Conservation (phyloP, 2,888 invertebrate species). For the Drosophila mimetica region DNA sequence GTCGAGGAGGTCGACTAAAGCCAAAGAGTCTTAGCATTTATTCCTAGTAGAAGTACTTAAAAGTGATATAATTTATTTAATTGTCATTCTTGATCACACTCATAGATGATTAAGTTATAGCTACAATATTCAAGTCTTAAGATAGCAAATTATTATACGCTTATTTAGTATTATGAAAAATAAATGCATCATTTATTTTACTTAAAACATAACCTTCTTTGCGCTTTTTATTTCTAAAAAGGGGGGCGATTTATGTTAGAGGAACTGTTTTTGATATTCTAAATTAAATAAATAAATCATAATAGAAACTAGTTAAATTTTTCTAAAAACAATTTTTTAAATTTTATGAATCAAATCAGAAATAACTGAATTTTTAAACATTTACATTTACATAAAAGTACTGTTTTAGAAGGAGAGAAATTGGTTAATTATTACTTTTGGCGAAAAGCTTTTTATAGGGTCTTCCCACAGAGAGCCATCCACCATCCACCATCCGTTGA, state of each 20-base stretch:
- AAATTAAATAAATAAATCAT: not conserved
- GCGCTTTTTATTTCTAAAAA: not conserved
- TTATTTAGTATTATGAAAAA: not conserved
- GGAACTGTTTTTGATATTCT: not conserved
- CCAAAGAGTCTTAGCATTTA: not conserved
- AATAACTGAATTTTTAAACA: not conserved
- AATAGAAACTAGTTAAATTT: not conserved
- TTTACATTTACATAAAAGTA: too few species aligned
- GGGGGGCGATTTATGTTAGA: not conserved
- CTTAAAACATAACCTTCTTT: not conserved
- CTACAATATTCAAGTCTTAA: not conserved
- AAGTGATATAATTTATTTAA: not conserved
- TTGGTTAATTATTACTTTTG: not conserved
- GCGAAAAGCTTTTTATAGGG: too few species aligned
- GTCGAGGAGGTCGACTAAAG: slow-evolving; percentile 77
- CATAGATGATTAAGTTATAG: too few species aligned
- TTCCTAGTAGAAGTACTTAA: not conserved
- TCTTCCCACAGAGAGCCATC: too few species aligned
- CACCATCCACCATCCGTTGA: too few species aligned
- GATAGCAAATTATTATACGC: slow-evolving; percentile 10
- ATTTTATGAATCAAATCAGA: not conserved
- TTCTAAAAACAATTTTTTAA: too few species aligned
- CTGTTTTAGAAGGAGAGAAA: too few species aligned
- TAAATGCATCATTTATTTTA: slow-evolving; percentile 1
- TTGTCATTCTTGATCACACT: not conserved